Conservation (phyloP, 2,113 vertebrate species). For the Raja brachyura region DNA sequence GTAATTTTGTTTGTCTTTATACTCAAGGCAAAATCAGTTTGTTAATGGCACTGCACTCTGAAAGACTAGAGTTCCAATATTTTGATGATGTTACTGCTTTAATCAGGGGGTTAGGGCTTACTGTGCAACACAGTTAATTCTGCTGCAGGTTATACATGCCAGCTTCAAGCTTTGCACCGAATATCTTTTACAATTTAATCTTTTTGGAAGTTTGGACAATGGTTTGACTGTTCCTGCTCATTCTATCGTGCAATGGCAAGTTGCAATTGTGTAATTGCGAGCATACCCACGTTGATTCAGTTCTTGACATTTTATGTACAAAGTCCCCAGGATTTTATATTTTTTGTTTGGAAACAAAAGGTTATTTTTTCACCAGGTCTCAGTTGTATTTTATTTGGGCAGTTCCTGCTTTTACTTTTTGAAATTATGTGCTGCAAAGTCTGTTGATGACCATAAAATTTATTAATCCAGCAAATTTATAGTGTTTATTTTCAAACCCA, state of each 20-base stretch:
- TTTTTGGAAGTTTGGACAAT: conserved; percentile 15
- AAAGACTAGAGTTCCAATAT: conserved; percentile 21
- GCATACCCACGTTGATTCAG: background rate
- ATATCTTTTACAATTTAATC: conserved; percentile 25
- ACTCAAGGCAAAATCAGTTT: conserved; percentile 9
- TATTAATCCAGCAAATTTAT: background rate
- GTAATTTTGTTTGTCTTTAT: background rate
- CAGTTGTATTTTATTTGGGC: conserved; percentile 28
- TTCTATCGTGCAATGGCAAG: conserved; percentile 12
- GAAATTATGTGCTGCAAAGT: background rate
- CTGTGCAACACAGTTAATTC: conserved; percentile 34
- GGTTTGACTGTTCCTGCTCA: conserved; percentile 34
- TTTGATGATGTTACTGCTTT: conserved; percentile 34
- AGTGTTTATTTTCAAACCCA: background rate
- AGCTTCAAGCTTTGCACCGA: conserved; percentile 34
- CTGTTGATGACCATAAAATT: background rate
- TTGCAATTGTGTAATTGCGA: conserved; percentile 31
- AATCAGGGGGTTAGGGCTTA: conserved; percentile 18
- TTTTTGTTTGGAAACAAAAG: conserved; percentile 33
- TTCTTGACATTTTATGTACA: conserved; percentile 27
- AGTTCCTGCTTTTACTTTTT: conserved; percentile 8
- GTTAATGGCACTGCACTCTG: conserved; percentile 33
- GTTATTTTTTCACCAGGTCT: conserved; percentile 32
- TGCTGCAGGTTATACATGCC: conserved; percentile 30
- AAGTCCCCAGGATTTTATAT: conserved; percentile 36